phyloP scores from a whole-genome alignment of 2,113 vertebrate species.

The Vombatus ursinus region DNA sequence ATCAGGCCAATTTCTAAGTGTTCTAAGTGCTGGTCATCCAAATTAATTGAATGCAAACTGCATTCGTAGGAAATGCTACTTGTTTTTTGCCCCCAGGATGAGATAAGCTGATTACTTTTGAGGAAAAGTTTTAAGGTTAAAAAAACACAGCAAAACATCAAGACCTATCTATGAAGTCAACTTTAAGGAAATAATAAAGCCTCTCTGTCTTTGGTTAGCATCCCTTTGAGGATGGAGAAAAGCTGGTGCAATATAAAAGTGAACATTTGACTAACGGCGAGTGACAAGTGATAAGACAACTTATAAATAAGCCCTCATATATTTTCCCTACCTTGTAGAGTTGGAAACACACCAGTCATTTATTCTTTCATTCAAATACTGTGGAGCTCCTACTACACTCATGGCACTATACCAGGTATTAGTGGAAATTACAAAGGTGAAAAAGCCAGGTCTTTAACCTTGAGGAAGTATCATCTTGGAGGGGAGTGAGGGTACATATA shows the following conservation, averaged over 20 bases:
- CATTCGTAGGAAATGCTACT: conserved; percentile 17
- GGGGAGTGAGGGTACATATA: neutral
- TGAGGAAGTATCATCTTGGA: neutral
- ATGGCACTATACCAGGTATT: neutral
- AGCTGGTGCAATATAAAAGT: neutral
- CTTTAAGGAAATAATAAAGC: conserved; percentile 32
- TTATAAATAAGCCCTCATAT: neutral
- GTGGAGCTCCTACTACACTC: neutral
- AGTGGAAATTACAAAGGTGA: neutral
- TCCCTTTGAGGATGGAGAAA: neutral
- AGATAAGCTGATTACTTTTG: conserved; percentile 22
- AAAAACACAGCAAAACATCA: conserved; percentile 16
- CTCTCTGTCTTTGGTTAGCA: conserved; percentile 18
- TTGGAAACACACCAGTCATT: neutral
- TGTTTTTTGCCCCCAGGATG: conserved; percentile 20
- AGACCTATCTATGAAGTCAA: neutral
- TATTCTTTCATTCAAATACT: neutral
- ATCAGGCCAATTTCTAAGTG: neutral
- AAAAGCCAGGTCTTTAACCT: neutral
- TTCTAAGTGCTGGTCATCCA: neutral
- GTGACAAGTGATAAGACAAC: neutral
- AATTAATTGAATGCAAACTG: conserved; percentile 9
- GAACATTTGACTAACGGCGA: neutral
- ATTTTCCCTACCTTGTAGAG: neutral
- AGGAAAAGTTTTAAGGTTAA: conserved; percentile 32